phyloP scores from a whole-genome alignment of 2,113 vertebrate species.

The Brachionichthys hirsutus region DNA sequence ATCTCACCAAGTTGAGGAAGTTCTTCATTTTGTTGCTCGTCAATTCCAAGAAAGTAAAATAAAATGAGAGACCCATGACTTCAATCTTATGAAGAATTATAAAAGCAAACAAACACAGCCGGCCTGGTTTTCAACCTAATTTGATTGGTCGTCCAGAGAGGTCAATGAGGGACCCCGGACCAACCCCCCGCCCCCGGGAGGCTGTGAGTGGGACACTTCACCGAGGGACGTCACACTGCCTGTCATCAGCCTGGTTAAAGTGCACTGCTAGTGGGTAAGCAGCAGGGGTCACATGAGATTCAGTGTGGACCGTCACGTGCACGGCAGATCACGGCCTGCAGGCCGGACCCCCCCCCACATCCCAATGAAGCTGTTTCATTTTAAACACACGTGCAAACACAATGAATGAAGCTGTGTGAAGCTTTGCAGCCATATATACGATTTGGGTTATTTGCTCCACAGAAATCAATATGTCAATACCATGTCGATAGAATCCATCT shows the following conservation, averaged over 20 bases:
- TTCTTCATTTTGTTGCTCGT: constrained; percentile 29
- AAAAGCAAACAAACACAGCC: constrained; percentile 31
- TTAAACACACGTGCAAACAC: constrained; percentile 23
- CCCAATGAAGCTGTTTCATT: constrained; percentile 67
- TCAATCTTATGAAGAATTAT: constrained; percentile 34
- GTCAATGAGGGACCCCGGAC: constrained; percentile 40
- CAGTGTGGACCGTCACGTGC: constrained; percentile 69
- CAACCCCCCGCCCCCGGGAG: constrained; percentile 20
- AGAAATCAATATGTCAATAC: constrained; percentile 65
- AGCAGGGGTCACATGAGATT: constrained; percentile 83
- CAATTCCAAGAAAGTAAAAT: constrained; percentile 14
- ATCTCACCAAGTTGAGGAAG: constrained; percentile 50
- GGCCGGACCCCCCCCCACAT: constrained; percentile 72
- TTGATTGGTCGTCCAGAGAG: constrained; percentile 55
- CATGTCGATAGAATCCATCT: constrained; percentile 44
- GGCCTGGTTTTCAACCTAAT: constrained; percentile 38
- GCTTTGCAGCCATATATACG: constrained; percentile 33
- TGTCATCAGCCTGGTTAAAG: constrained; percentile 77
- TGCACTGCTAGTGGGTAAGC: constrained; percentile 78
- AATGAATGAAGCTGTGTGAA: constrained; percentile 24
- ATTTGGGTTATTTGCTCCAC: constrained; percentile 33
- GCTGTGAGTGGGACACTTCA: constrained; percentile 47
- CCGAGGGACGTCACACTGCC: constrained; percentile 66
- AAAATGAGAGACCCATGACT: constrained; percentile 28
- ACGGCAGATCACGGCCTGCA: constrained; percentile 72